A percentile compares a stretch with the other conserved stretches of the same genome.
Conservation (phyloP, 2,113 vertebrate genomes). For the Chionis minor region DNA sequence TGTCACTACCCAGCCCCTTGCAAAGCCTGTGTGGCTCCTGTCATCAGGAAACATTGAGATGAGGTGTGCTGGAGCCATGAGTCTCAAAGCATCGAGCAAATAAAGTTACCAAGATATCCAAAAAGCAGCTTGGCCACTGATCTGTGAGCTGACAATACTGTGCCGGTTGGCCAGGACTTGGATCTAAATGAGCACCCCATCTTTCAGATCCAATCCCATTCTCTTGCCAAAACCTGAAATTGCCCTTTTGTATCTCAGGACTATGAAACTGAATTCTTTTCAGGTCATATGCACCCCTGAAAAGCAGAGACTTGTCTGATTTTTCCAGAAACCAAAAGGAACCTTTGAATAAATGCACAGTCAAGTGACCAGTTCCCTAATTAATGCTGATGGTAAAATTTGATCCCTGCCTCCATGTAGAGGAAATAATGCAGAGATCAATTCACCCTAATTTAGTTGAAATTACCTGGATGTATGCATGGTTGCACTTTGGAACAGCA, state of each 20-base stretch:
- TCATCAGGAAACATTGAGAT: background rate
- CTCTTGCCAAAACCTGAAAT: background rate
- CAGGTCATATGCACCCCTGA: background rate
- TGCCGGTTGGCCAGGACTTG: background rate
- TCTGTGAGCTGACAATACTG: background rate
- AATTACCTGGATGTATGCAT: background rate
- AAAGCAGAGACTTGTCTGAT: background rate
- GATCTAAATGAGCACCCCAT: background rate
- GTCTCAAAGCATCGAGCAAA: background rate
- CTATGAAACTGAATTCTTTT: background rate
- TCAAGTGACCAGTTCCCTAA: background rate
- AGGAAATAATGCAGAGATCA: background rate
- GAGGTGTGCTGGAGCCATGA: background rate
- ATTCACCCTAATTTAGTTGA: background rate
- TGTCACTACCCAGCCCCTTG: rapidly evolving
- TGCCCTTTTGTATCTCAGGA: background rate
- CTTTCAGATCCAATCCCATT: background rate
- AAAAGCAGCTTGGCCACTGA: background rate
- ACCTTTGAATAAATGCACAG: background rate
- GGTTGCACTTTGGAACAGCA: background rate
- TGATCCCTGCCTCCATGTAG: background rate
- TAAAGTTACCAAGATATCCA: background rate
- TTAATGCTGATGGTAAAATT: background rate
- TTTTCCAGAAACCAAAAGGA: background rate
- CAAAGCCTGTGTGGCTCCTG: background rate